Base-by-base conservation (phyloP, 2,888 invertebrate species). In the Diaprepes abbreviatus region DNA sequence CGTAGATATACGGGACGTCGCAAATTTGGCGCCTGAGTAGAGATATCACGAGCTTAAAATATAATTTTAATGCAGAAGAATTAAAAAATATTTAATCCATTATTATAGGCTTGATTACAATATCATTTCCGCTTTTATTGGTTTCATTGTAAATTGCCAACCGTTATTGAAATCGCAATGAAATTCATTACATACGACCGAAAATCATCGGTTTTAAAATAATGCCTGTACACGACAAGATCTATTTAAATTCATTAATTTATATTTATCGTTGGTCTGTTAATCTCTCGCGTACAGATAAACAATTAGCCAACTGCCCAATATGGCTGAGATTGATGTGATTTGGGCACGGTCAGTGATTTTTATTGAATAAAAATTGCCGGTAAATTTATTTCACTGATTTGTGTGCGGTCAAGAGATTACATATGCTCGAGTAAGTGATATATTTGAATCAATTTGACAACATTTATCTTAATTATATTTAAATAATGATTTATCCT, bases 331-430 rank as follows among this genome's bases (percentile, higher is more conserved):
- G 59, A 59, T 43, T 59, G 59, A 59, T 59, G 59, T 17, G 28
- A 40, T 43, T 31, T 31, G 48, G 48, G 48, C 38, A 50, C 28
- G 59, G 57, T 66, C 59, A 66, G 33, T 66, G 66, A 66, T 66
- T 66, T 66, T 66, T 59, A 66, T 66, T 66, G 59, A 58, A 66
- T 66, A 52, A 58, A 59, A 58, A 52, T 52, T 64, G 45, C 12
- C 43, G 59, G 28, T 17, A 31, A 59, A 45, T 59, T 59, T 59
- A 59, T 59, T 31, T 31, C 6, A 6, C 14, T 33, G 59, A 17
- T 59, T 31, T 3, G 45, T 24, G 16, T 43, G 59, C 45, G 59
- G 59, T 59, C 5, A 31, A 43, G 31, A 43, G 59, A 59, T 59
- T 43, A 33, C 12, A 57, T 40, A 40, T 40, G 21, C 57, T 40